These are phyloP conservation scores for Takifugu ocellatus DNA, from an alignment of 2,797 vertebrate species.

Conservation along the genomic window DNA sequence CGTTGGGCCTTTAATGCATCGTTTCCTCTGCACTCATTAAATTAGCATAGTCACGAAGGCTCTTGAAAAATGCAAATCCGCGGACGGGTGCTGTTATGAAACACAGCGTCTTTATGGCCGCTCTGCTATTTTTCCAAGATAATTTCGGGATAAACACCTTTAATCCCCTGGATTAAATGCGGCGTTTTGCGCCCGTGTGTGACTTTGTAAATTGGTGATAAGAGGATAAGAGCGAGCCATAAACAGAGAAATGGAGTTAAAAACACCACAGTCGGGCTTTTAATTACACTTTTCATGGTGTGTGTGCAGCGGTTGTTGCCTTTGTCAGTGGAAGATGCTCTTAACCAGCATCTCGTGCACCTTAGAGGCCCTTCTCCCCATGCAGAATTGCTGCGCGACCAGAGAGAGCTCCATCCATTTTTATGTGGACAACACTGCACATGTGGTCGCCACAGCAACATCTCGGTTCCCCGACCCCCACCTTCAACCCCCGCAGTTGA, in stretches of 20 bases:
- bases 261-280: conserved; percentile 19
- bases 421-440: no score
- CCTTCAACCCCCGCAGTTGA: background rate
- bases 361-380: no score
- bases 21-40: conserved; percentile 30
- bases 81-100: no score
- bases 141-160: conserved; percentile 28
- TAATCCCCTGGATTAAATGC: conserved; percentile 23
- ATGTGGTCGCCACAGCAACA: conserved; percentile 64
- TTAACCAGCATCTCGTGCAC: no score
- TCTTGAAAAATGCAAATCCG: conserved; percentile 14
- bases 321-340: background rate
- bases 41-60: conserved; percentile 12
- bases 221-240: conserved; percentile 24
- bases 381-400: no score
- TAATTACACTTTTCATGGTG: conserved; percentile 27
- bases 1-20: conserved; percentile 22
- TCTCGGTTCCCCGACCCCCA: background rate
- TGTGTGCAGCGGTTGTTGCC: conserved; percentile 2
- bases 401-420: no score
- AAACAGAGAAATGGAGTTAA: conserved; percentile 20
- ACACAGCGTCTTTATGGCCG: no score
- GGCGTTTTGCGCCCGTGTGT: conserved; percentile 12
- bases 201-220: conserved; percentile 26
- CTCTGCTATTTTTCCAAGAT: background rate